Evolutionary conservation across 2,888 invertebrate species (phyloP).

Genomic region (Acronicta aceris): DNA sequence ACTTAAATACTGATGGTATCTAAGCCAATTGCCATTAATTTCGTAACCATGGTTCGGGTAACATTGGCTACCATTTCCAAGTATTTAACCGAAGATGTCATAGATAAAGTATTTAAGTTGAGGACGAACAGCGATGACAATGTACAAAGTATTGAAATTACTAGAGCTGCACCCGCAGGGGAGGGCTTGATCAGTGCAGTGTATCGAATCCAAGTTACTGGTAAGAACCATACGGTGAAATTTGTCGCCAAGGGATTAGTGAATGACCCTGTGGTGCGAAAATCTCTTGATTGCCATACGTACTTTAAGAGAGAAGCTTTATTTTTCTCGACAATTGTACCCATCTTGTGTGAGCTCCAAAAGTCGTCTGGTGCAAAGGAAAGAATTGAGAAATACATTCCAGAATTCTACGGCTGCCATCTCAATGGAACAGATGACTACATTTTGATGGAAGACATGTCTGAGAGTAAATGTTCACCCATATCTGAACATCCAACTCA

Average conservation of each 20-base stretch:
- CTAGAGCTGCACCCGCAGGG: constrained; percentile 67
- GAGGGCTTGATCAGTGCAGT: constrained; percentile 72
- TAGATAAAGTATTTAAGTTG: constrained; percentile 65
- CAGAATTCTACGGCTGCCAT: constrained; percentile 64
- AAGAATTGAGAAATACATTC: constrained; percentile 62
- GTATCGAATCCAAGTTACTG: constrained; percentile 65
- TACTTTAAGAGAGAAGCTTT: constrained; percentile 67
- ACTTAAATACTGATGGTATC: constrained; percentile 45
- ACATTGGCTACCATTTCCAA: constrained; percentile 66
- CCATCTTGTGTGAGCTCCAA: constrained; percentile 62
- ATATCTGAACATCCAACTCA: constrained; percentile 57
- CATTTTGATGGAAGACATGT: constrained; percentile 70
- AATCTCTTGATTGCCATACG: constrained; percentile 56
- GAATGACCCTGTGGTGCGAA: constrained; percentile 59
- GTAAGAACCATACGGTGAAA: constrained; percentile 51
- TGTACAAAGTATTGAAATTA: constrained; percentile 59
- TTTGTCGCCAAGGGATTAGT: constrained; percentile 70
- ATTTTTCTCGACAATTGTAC: constrained; percentile 67
- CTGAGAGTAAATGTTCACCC: constrained; percentile 58
- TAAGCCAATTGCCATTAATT: constrained; percentile 13
- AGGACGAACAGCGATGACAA: constrained; percentile 65
- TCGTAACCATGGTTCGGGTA: constrained; percentile 60
- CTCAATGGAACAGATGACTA: constrained; percentile 69
- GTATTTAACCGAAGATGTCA: constrained; percentile 62
- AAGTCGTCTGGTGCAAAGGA: constrained; percentile 64